These are phyloP conservation scores for Cydia splendana DNA, from an alignment of 1,140 invertebrate species.

Conservation along the genomic window DNA sequence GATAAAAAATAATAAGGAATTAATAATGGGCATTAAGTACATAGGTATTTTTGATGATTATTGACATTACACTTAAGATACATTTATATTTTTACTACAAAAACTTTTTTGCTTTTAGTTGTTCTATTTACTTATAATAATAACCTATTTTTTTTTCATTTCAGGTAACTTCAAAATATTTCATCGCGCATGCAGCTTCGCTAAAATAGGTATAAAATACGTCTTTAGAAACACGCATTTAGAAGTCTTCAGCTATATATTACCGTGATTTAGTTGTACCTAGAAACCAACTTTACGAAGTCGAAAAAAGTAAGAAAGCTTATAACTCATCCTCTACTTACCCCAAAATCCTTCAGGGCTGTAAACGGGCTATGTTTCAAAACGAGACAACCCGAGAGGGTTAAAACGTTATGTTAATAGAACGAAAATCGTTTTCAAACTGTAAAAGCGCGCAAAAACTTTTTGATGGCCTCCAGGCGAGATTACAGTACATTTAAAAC, in stretches of 20 bases:
- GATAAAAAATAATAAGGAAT: not conserved
- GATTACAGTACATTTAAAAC: constrained; percentile 45
- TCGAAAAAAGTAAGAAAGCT: constrained; percentile 37
- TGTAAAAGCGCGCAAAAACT: constrained; percentile 57
- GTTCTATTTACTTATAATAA: not conserved
- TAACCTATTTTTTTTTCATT: constrained; percentile 39
- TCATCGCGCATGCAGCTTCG: constrained; percentile 11
- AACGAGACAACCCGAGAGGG: constrained; percentile 55
- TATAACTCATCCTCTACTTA: constrained; percentile 26
- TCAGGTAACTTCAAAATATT: constrained; percentile 42
- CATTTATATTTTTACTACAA: no score
- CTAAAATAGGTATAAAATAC: constrained; percentile 34
- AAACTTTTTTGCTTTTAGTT: not conserved
- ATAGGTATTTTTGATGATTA: no score
- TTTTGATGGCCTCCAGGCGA: constrained; percentile 51
- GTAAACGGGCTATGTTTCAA: constrained; percentile 56
- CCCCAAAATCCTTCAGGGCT: constrained; percentile 35
- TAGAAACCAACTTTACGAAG: constrained; percentile 22
- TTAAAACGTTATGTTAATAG: constrained; percentile 61
- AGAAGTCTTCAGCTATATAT: constrained; percentile 2
- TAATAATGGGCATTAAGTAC: no score
- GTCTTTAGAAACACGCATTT: constrained; percentile 1
- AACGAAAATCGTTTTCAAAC: constrained; percentile 58
- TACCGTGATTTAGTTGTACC: constrained; percentile 5
- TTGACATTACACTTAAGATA: no score